Base-by-base conservation (phyloP, 2,113 vertebrate species). In the Gnathonemus echidnorhynchus region DNA sequence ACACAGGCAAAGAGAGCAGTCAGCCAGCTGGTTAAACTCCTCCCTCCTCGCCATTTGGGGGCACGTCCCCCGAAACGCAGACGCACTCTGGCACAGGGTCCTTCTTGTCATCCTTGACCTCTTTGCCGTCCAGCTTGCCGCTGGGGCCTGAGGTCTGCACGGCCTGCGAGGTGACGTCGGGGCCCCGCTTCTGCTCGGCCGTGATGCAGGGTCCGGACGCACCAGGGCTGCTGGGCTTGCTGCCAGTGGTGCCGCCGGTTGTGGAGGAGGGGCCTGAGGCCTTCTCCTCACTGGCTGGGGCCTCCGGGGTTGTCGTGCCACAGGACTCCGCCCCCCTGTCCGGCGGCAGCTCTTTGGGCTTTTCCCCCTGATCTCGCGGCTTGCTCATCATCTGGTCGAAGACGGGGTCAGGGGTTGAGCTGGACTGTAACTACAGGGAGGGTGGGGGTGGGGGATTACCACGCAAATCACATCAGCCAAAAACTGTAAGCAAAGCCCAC, bases 91-190 rank as follows among this genome's bases (percentile, higher is more conserved):
- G 95, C 89, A 98, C 96, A 3, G 97, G 94, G 92, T 96, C 98
- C 90, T 97, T 99, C 93, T 98, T 98, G 91, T 99, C 98, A 53
- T 99, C 98, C 94, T 97, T 97, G 70, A 98, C 98, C 45, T 99
- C 97, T 58, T 96, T 97, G 70, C 53, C 42, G 35, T 97, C 98
- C 66, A 97, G 96, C 92, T 98, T 99, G 90, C 90, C 95, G 27
- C 96, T 95, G 87, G 97, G 96, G 66, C 96, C 95, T 0, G 97
- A 97, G 5, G 98, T 99, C 94, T 99, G 98, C 21, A 99, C 97
- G 27, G 98, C 98, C 91, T 99, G 98, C 24, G 98, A 99, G 5
- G 97, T 99, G 93, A 99, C 96, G 90, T 99, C 98, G 0, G 98
- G 97, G 2, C 97, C 98, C 93, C 97, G 95, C 93, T 98, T 99